Base-by-base conservation (phyloP, 2,113 vertebrate species). In the Misgurnus mizolepis region DNA sequence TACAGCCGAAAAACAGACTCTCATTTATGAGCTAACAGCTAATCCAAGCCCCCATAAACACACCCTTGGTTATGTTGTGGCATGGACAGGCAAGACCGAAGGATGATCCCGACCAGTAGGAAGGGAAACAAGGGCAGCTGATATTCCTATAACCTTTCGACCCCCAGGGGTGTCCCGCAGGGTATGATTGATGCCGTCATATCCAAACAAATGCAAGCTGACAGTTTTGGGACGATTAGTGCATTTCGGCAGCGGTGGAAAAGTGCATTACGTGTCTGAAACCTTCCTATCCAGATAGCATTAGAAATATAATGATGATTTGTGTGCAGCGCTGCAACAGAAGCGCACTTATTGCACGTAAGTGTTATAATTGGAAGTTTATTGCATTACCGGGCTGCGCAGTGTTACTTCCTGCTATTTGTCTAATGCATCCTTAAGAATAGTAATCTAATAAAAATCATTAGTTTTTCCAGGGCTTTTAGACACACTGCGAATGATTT, bases 381-480 rank as follows among this genome's bases (percentile, higher is more conserved):
- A 96, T 95, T 94, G 90, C 92, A 95, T 95, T 96, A 95, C 91
- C 88, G 86, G 88, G 85, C 91, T 91, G 86, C 91, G 91, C 86
- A 93, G 93, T 92, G 88, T 94, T 92, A 95, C 94, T 95, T 96
- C 93, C 94, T 95, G 92, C 93, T 93, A 93, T 94, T 93, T 95
- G 91, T 93, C 93, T 95, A 94, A 95, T 95, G 95, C 94, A 94
- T 94, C 93, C 93, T 94, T 95, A 96, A 95, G 94, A 95, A 93
- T 88, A 90, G 88, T 95, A 95, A 96, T 96, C 94, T 94, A 95
- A 95, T 95, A 91, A 91, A 85, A 86, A 90, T 93, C 91, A 92
- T 93, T 94, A 94, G 91, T 91, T 94, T 90, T 92, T 93, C 90
- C 91, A 88, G 77, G 80, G 89, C 92, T 93, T 91, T 94, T 92